phyloP scores from a whole-genome alignment of 2,888 invertebrate genomes.

The Rhodophaea formosa region DNA sequence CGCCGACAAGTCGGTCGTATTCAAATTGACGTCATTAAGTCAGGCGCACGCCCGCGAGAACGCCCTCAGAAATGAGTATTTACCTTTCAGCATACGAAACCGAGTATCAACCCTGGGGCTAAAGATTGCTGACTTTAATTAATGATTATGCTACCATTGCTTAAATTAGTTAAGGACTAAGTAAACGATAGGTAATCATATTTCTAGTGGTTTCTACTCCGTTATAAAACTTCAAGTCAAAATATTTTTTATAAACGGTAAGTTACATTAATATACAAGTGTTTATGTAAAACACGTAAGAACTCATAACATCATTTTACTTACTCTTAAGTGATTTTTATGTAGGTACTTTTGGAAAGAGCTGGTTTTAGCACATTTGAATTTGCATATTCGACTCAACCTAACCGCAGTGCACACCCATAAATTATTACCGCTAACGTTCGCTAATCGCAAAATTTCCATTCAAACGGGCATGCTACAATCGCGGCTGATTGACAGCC shows the following conservation, averaged over 20 bases:
- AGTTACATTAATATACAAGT: too few species aligned
- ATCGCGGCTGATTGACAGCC: constrained; percentile 55
- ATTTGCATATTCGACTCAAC: not conserved
- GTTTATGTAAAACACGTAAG: too few species aligned
- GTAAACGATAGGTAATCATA: too few species aligned
- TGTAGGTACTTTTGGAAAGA: too few species aligned
- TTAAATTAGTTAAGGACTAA: too few species aligned
- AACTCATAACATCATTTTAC: too few species aligned
- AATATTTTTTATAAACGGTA: too few species aligned
- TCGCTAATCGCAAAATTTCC: constrained; percentile 39
- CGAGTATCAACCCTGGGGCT: constrained; percentile 17
- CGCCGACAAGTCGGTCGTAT: constrained; percentile 54
- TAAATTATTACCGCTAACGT: constrained; percentile 35
- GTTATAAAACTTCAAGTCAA: too few species aligned
- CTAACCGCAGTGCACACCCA: constrained; percentile 17
- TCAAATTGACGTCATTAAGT: constrained; percentile 67
- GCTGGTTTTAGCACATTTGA: too few species aligned
- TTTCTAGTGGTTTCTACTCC: too few species aligned
- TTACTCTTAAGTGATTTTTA: too few species aligned
- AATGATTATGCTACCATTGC: too few species aligned
- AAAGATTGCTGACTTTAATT: constrained; percentile 28
- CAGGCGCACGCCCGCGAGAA: constrained; percentile 41
- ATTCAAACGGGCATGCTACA: constrained; percentile 38
- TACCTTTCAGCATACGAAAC: constrained; percentile 4
- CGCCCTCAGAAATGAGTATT: constrained; percentile 40